Evolutionary conservation across 2,797 vertebrate genomes (phyloP), one percentile per base, ranked within the genome.

Genomic region (Morus bassanus): DNA sequence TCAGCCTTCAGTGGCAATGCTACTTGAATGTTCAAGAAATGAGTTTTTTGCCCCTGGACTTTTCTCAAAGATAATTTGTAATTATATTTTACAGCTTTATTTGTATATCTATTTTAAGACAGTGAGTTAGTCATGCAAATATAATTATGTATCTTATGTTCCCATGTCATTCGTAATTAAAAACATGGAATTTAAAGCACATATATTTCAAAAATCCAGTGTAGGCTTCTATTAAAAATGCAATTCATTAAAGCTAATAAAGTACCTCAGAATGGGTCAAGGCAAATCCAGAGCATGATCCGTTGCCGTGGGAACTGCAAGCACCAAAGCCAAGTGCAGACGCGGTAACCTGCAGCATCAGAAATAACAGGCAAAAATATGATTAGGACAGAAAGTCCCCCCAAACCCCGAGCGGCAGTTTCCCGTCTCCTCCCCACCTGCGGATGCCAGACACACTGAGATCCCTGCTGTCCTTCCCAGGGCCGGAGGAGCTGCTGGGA

Each of bases 371-470:
- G 39, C 30, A 25, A 27, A 53, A 75, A 57, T 5, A 11, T 0
- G 5, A 46, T 3, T 3, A 31, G 69, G 70, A 46, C 39, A 14
- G 33, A 53, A 59, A 61, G 1, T 4, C 6, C 6, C 35, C 76
- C 54, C 68, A 1, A 5, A 6, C 0, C 35, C 35, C 0, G 25
- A 8, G 23, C 2, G 0, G 23, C 15, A 0, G 27, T 4, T 11
- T 3, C 61, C 73, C 0, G 0, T 19, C 45, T 35, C 27, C 41
- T 45, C 53, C 22, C 54, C 1, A 1, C 6, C 54, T 6, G 39
- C 0, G 0, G 0, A 6, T 16, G 31, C 54, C 69, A 17, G 75
- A 3, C 1, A 2, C 3, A 1, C 25, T 1, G 11, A 8, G 57
- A 9, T 6, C 43, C 43, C 19, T 5, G 0, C 0, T 0, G 51